phyloP scores from a whole-genome alignment of 1,140 invertebrate genomes.

The Caerostris darwini region DNA sequence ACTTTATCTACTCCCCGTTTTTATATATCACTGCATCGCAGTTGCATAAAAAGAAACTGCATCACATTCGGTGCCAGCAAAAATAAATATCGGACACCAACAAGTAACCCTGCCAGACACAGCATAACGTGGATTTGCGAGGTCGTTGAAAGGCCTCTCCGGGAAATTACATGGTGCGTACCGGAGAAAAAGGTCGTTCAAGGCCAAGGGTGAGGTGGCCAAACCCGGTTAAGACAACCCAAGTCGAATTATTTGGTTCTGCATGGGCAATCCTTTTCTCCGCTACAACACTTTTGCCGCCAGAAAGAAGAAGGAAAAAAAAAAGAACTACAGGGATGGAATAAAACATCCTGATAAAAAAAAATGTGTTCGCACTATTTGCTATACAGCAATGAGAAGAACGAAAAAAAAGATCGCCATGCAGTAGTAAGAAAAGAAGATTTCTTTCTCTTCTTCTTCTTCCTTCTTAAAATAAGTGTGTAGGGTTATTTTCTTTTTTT shows the following conservation, averaged over 20 bases:
- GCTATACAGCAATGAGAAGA: too few species aligned
- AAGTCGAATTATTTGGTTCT: neutral
- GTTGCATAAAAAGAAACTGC: neutral
- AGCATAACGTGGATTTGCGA: neutral
- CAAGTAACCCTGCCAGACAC: neutral
- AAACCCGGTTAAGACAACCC: neutral
- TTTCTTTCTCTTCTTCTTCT: too few species aligned
- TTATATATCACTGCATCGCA: neutral
- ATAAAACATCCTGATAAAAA: too few species aligned
- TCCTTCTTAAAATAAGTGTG: too few species aligned
- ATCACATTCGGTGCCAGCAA: too few species aligned
- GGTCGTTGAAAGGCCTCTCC: neutral
- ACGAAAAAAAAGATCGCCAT: too few species aligned
- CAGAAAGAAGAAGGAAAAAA: neutral
- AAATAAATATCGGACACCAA: too few species aligned
- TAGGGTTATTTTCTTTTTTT: too few species aligned
- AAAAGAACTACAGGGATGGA: neutral
- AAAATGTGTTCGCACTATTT: too few species aligned
- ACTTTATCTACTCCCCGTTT: neutral
- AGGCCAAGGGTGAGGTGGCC: neutral
- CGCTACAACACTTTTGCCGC: neutral
- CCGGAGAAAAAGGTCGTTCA: neutral
- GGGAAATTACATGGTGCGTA: neutral
- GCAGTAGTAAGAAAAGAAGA: too few species aligned
- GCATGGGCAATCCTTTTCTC: neutral